phyloP scores from a whole-genome alignment of 2,888 invertebrate genomes.

The Torymus tubicola region DNA sequence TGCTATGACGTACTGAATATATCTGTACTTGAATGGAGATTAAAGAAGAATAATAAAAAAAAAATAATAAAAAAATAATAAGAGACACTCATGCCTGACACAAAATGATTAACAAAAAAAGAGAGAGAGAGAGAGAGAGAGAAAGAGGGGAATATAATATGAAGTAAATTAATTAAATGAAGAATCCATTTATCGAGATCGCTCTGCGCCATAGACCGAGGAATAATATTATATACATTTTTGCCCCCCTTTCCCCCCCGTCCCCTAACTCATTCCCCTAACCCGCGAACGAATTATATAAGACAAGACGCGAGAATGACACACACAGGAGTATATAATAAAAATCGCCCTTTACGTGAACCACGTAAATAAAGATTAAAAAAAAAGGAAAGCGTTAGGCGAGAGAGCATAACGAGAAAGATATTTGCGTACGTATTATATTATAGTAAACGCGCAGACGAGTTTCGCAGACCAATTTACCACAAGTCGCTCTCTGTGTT shows the following conservation, averaged over 20 bases:
- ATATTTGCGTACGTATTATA: no score
- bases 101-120: slow-evolving; percentile 58
- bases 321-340: no score
- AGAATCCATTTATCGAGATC: slow-evolving; percentile 40
- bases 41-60: slow-evolving; percentile 10
- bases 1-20: slow-evolving; percentile 74
- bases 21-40: slow-evolving; percentile 73
- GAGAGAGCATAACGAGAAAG: no score
- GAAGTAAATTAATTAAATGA: slow-evolving; percentile 2
- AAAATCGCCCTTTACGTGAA: no score
- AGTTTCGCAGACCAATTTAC: no score
- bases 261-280: background rate
- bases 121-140: slow-evolving; percentile 39
- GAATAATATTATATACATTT: no score
- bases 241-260: background rate
- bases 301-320: slow-evolving; percentile 31
- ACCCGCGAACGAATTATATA: slow-evolving; percentile 51
- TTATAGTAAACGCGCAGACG: no score
- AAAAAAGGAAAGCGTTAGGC: no score
- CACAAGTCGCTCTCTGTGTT: no score
- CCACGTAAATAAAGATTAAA: no score
- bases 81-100: slow-evolving; percentile 61
- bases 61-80: slow-evolving; percentile 52
- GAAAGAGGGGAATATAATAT: background rate
- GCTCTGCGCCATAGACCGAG: slow-evolving; percentile 11